These are phyloP conservation scores for Calvadosia cruxmelitensis DNA, from an alignment of 30 jellyfish, hydroid and myxozoan genomes.

Conservation along the genomic window DNA sequence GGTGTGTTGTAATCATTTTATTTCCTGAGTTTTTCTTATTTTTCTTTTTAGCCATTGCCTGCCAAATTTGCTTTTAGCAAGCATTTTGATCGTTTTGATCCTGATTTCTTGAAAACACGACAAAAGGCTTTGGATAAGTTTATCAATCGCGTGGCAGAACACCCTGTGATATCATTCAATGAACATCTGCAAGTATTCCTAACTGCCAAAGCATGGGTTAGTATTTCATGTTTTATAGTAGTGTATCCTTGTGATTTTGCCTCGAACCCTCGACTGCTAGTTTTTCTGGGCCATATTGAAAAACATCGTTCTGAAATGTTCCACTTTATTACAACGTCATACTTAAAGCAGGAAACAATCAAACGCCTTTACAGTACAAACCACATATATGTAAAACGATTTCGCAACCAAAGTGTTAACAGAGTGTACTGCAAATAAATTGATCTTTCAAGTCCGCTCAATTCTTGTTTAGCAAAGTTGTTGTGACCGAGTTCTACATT, in stretches of 20 bases:
- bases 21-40: not conserved
- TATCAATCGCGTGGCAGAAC: constrained; percentile 69
- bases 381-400: too few species aligned
- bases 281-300: too few species aligned
- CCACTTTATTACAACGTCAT: too few species aligned
- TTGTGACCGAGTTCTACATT: not conserved
- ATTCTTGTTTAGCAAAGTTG: not conserved
- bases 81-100: constrained; percentile 80
- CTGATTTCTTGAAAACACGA: constrained; percentile 82
- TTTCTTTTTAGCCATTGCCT: constrained; percentile 68
- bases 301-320: too few species aligned
- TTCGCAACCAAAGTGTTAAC: too few species aligned
- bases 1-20: not conserved
- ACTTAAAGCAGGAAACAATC: too few species aligned
- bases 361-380: too few species aligned
- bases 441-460: too few species aligned
- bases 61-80: constrained; percentile 87
- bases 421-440: too few species aligned
- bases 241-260: too few species aligned
- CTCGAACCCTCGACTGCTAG: too few species aligned
- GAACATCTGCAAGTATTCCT: constrained; percentile 58
- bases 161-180: constrained; percentile 92
- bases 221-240: constrained; percentile 7
- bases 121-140: constrained; percentile 94
- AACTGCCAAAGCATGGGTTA: constrained; percentile 98